These are phyloP conservation scores for Amblyjoppa fuscipennis DNA, from an alignment of 2,888 invertebrate genomes.

Conservation along the genomic window DNA sequence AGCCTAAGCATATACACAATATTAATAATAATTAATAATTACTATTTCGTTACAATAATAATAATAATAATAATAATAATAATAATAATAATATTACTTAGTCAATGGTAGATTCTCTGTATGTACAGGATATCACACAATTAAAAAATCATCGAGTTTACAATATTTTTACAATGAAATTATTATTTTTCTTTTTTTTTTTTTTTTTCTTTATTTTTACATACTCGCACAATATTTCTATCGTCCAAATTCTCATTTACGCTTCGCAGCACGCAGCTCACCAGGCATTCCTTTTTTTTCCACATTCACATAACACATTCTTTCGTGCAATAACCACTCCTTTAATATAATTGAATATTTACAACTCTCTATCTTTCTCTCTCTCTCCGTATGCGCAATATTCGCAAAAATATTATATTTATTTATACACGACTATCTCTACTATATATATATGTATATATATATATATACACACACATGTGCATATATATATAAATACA, in stretches of 20 bases:
- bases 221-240: slow-evolving; percentile 27
- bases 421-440: slow-evolving; percentile 1
- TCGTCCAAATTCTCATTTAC: slow-evolving; percentile 15
- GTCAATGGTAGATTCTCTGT: slow-evolving; percentile 73
- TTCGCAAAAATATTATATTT: slow-evolving; percentile 64
- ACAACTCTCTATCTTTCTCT: slow-evolving; percentile 55
- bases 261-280: slow-evolving; percentile 43
- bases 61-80: slow-evolving; percentile 75
- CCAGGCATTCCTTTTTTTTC: slow-evolving; percentile 8
- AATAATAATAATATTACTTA: slow-evolving; percentile 78
- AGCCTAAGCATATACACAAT: slow-evolving; percentile 80
- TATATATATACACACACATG: background rate
- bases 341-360: slow-evolving; percentile 48
- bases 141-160: slow-evolving; percentile 75
- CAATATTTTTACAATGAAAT: slow-evolving; percentile 78
- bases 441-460: background rate
- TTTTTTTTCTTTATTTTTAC: slow-evolving; percentile 11
- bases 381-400: slow-evolving; percentile 34
- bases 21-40: slow-evolving; percentile 66
- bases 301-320: slow-evolving; percentile 41
- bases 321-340: slow-evolving; percentile 15
- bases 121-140: slow-evolving; percentile 84
- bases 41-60: slow-evolving; percentile 74
- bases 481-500: background rate
- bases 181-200: slow-evolving; percentile 23